phyloP scores from a whole-genome alignment of 92 coral and sea anemone genomes.

The Porites lobata region DNA sequence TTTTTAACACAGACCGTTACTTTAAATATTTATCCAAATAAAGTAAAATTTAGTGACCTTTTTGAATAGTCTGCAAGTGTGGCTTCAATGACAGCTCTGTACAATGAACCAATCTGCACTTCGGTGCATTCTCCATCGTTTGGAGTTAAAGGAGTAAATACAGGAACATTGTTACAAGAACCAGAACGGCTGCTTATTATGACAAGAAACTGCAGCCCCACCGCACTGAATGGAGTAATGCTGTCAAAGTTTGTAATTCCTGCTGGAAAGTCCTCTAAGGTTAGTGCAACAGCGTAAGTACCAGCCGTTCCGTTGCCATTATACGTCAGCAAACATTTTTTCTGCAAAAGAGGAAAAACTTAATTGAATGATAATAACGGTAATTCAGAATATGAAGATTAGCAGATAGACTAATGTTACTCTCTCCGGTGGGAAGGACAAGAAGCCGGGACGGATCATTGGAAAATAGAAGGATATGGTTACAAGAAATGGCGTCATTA shows the following conservation, averaged over 20 bases:
- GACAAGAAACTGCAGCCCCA: conserved; percentile 66
- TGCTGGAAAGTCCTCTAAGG: conserved; percentile 62
- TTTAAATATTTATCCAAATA: no score
- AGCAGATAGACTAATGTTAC: no score
- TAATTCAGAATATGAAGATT: no score
- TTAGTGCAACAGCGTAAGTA: conserved; percentile 61
- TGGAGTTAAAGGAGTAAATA: conserved; percentile 58
- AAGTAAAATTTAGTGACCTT: conserved; percentile 18
- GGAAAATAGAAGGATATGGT: no score
- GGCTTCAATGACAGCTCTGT: conserved; percentile 40
- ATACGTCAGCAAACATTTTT: conserved; percentile 3
- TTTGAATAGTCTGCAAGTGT: conserved; percentile 30
- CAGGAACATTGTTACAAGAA: conserved; percentile 20
- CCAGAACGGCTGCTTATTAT: background rate
- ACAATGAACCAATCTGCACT: conserved; percentile 25
- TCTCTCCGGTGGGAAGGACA: no score
- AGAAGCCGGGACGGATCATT: no score
- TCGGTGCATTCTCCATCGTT: conserved; percentile 56
- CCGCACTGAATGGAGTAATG: conserved; percentile 55
- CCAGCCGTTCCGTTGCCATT: conserved; percentile 22
- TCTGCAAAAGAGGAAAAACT: conserved; percentile 3
- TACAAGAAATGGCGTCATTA: no score
- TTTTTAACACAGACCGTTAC: no score
- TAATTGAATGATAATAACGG: no score
- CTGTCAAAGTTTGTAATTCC: conserved; percentile 34